A percentile compares a stretch with the other conserved stretches of the same genome.
phyloP scores from a whole-genome alignment of 2,888 invertebrate species.

The Drosophila infuscata region DNA sequence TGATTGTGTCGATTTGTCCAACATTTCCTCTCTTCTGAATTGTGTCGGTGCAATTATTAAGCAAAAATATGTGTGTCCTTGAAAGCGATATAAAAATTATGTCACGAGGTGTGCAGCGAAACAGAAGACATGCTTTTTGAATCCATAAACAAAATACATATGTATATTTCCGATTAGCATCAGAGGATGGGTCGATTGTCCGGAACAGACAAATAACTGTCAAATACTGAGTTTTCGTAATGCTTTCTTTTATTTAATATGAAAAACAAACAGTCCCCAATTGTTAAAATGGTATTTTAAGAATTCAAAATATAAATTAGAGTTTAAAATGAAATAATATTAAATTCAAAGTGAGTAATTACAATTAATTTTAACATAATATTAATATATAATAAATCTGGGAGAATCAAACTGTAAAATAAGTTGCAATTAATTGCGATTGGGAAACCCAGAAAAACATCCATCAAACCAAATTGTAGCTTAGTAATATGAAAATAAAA shows the following conservation, averaged over 20 bases:
- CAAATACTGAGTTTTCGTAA: neutral
- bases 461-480: neutral
- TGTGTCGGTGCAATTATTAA: constrained; percentile 9
- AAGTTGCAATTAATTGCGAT: neutral
- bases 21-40: constrained; percentile 51
- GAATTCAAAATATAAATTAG: neutral
- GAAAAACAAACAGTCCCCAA: neutral
- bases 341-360: neutral
- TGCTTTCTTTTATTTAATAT: neutral
- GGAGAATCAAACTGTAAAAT: neutral
- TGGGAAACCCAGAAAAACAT: neutral
- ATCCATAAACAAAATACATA: neutral
- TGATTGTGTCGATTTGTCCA: constrained; percentile 62
- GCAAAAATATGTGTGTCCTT: neutral
- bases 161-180: neutral
- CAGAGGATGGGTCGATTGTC: neutral
- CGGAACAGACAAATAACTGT: neutral
- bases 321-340: neutral
- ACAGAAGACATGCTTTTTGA: neutral
- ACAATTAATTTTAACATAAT: neutral
- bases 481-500: neutral
- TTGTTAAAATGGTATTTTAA: neutral
- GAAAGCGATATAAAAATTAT: neutral
- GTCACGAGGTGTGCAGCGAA: neutral
- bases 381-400: neutral